Evolutionary conservation across 1,140 invertebrate genomes (phyloP), one percentile per base, ranked within the genome.

Genomic region (Zaprionus ghesquierei): DNA sequence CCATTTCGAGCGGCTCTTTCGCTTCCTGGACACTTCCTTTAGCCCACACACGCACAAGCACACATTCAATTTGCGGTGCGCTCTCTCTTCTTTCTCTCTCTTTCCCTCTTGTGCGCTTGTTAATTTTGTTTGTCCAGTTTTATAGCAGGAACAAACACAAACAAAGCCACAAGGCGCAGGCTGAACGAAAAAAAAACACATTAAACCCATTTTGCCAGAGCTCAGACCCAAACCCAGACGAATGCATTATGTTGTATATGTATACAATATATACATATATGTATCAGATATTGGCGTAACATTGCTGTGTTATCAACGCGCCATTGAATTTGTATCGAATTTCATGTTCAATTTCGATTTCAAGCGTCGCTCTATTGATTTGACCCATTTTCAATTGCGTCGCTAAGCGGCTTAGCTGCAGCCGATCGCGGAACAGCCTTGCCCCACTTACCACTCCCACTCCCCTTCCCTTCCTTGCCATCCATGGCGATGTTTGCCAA

Each of bases 91-190:
- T 31, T 18, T 15, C 23, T 59, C 15, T 62, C 54, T 6, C 38
- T 41, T 29, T 23, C 22, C 55, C 51, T 25, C 35, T 25, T 41
- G 33, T 23, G 51, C 22, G 41, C 46, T 62, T 10, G 50, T 56
- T 70, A 75, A 77, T 79, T 68, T 64, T 86, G 82, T 86, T 87
- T 86, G 72, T 51, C 51, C 55, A 71, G 65, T 69, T 89, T 87
- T 79, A 79, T 69, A 84, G 79, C 79, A 89, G 84, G 76, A 87
- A 89, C 82, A 89, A 89, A 89, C 51, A 84, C 58, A 69, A 68
- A 68, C 59, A 80, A 70, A 49, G 75, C 65, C 33, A n/a, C 33
- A 41, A 41, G 35, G 35, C 35, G 35, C 35, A 15, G 35, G 35
- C 35, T 38, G 35, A 38, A 6, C 35, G 35, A 8, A 29, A 9